These are phyloP conservation scores for Streptopelia turtur DNA, from an alignment of 2,797 vertebrate genomes.

Conservation along the genomic window DNA sequence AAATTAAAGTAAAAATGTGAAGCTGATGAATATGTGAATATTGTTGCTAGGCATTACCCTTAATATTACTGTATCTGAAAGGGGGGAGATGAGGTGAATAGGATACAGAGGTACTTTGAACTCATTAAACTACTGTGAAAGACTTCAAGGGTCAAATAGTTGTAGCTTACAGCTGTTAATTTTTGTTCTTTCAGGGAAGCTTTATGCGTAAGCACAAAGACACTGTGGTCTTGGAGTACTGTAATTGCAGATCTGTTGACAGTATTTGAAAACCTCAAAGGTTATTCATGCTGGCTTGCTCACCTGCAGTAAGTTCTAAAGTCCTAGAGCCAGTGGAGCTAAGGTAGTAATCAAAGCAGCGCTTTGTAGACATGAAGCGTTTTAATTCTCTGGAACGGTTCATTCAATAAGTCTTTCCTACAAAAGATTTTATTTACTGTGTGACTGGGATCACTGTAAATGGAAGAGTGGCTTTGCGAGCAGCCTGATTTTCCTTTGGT, in stretches of 20 bases:
- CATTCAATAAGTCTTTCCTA: not conserved
- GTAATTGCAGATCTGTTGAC: slow-evolving; percentile 51
- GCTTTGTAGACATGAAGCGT: not conserved
- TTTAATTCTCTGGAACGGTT: slow-evolving; percentile 25
- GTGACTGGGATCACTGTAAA: not conserved
- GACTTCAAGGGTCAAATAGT: slow-evolving; percentile 51
- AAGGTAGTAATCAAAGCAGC: slow-evolving; percentile 30
- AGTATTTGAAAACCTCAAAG: slow-evolving; percentile 7
- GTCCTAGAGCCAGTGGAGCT: not conserved
- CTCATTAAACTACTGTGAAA: slow-evolving; percentile 43
- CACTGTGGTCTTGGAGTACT: slow-evolving; percentile 34
- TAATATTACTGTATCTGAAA: slow-evolving; percentile 18
- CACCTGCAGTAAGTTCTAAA: slow-evolving; percentile 42
- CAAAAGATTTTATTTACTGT: not conserved
- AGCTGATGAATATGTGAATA: slow-evolving; percentile 49
- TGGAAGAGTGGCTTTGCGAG: not conserved
- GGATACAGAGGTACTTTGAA: slow-evolving; percentile 29
- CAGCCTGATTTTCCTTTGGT: not conserved
- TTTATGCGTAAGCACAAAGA: slow-evolving; percentile 61
- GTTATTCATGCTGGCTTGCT: slow-evolving; percentile 28
- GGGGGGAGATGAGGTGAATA: not conserved
- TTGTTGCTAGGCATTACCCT: slow-evolving; percentile 56
- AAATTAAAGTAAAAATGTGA: slow-evolving; percentile 56
- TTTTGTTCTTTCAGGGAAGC: slow-evolving; percentile 21
- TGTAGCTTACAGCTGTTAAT: slow-evolving; percentile 46